Conservation (phyloP, 2,113 vertebrate species). For the Chaetura pelagica region DNA sequence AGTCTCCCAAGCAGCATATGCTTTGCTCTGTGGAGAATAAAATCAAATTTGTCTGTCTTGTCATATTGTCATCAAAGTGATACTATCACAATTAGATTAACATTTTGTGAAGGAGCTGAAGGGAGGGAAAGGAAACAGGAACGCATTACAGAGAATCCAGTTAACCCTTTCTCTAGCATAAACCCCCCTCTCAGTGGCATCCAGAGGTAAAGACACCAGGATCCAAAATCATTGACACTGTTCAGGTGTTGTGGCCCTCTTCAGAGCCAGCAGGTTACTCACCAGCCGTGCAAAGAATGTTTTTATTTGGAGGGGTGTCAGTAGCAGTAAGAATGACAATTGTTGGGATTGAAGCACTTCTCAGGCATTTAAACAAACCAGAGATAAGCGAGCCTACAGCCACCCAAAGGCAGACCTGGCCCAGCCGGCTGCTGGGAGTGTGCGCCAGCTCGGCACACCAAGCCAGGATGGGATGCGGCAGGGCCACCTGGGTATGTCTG, state of each 20-base stretch:
- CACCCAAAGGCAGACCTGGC: background rate
- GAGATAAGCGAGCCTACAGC: background rate
- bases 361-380: background rate
- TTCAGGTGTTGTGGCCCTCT: constrained; percentile 47
- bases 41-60: constrained; percentile 94
- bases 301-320: constrained; percentile 32
- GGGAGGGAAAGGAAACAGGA: constrained; percentile 80
- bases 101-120: constrained; percentile 87
- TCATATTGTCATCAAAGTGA: constrained; percentile 92
- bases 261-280: constrained; percentile 45
- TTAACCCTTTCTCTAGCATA: constrained; percentile 79
- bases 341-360: background rate
- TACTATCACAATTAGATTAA: constrained; percentile 93
- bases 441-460: accelerated
- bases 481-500: background rate
- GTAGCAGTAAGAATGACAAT: constrained; percentile 11
- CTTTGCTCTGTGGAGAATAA: constrained; percentile 90
- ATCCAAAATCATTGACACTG: constrained; percentile 1
- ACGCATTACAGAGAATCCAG: constrained; percentile 75
- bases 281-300: constrained; percentile 24
- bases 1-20: constrained; percentile 87
- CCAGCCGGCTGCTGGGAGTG: background rate
- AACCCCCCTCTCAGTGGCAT: background rate
- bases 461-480: background rate
- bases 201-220: constrained; percentile 44